Evolutionary conservation across 2,113 vertebrate genomes (phyloP).

Genomic region (Delphinapterus leucas): DNA sequence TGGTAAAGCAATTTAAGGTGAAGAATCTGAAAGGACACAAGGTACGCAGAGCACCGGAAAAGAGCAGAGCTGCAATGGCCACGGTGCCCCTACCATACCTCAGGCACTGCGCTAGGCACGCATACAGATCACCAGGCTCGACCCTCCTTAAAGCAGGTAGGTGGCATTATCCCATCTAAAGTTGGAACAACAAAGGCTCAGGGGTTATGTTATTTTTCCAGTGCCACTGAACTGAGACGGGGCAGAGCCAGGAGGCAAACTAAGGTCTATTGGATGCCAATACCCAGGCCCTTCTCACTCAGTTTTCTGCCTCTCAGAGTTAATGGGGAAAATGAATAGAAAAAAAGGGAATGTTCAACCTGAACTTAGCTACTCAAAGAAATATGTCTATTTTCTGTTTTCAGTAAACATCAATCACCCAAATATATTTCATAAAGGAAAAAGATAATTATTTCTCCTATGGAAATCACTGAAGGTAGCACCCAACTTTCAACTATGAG

Average conservation of each 20-base stretch:
- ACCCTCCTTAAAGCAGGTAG: neutral
- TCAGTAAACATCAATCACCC: neutral
- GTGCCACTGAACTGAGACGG: neutral
- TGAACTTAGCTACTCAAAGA: neutral
- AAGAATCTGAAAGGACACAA: neutral
- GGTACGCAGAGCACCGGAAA: neutral
- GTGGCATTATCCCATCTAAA: neutral
- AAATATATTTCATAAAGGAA: neutral
- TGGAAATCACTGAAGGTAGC: neutral
- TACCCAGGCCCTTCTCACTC: neutral
- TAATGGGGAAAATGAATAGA: neutral
- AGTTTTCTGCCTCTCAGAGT: neutral
- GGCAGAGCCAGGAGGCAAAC: neutral
- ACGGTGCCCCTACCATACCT: accelerated
- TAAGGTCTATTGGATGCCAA: neutral
- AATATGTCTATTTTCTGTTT: neutral
- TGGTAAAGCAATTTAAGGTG: neutral
- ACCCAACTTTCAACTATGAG: neutral
- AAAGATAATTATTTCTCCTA: neutral
- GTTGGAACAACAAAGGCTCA: neutral
- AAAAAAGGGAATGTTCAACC: neutral
- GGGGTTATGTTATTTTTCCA: neutral
- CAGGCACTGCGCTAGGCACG: neutral
- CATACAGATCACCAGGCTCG: accelerated
- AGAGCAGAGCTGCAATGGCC: neutral